phyloP scores from a whole-genome alignment of 2,888 invertebrate species.

The Cartodere bifasciata region DNA sequence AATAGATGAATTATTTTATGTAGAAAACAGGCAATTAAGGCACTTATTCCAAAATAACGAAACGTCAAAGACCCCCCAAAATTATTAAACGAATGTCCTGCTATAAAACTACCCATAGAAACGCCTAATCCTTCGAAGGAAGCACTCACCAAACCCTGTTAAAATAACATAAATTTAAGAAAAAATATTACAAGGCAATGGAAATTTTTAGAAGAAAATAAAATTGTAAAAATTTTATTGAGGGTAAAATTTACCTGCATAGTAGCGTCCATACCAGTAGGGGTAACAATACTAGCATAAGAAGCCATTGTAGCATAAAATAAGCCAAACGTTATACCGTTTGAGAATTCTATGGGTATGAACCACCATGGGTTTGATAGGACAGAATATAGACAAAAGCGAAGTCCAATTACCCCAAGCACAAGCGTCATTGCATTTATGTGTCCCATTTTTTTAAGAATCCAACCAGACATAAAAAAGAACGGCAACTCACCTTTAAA shows the following conservation, averaged over 20 bases:
- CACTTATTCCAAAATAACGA: constrained; percentile 55
- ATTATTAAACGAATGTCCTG: constrained; percentile 54
- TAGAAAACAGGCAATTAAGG: constrained; percentile 46
- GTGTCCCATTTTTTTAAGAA: constrained; percentile 70
- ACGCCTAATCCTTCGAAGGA: constrained; percentile 80
- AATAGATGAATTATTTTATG: constrained; percentile 43
- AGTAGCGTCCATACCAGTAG: constrained; percentile 75
- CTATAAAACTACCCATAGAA: constrained; percentile 64
- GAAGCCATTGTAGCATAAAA: constrained; percentile 82
- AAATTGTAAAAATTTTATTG: too few relatives aligned
- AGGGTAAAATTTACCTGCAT: too few relatives aligned
- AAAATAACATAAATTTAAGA: constrained; percentile 16
- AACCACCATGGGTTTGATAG: constrained; percentile 72
- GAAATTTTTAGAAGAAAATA: too few relatives aligned
- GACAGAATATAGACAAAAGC: constrained; percentile 72
- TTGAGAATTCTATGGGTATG: constrained; percentile 71
- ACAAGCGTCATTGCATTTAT: constrained; percentile 73
- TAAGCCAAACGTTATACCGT: constrained; percentile 81
- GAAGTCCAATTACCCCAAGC: constrained; percentile 62
- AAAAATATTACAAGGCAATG: too few relatives aligned
- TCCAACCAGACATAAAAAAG: constrained; percentile 68
- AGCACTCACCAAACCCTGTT: constrained; percentile 71
- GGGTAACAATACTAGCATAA: constrained; percentile 72
- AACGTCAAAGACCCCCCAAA: constrained; percentile 58
- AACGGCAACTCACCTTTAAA: constrained; percentile 83